Conservation (phyloP, 2,888 invertebrate species). For the Latrodectus hesperus region DNA sequence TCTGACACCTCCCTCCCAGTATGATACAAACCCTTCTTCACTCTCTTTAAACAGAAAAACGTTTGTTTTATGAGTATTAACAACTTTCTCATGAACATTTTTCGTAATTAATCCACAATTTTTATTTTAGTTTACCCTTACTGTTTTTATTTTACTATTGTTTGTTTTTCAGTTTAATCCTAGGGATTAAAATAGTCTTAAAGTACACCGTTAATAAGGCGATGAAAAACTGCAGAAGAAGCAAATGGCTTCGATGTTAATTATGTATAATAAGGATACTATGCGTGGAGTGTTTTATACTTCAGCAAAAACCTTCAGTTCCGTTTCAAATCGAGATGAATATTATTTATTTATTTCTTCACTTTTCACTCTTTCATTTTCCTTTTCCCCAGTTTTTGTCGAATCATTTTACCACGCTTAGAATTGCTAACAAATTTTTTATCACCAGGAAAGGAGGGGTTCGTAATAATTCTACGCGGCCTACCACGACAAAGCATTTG, state of each 20-base stretch:
- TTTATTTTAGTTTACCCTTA: slow-evolving; percentile 47
- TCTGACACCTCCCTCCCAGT: slow-evolving; percentile 42
- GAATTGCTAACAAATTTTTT: not conserved
- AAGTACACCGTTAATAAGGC: slow-evolving; percentile 45
- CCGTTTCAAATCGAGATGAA: slow-evolving; percentile 23
- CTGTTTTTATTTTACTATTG: slow-evolving; percentile 24
- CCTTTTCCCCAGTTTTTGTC: not conserved
- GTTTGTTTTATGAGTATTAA: slow-evolving; percentile 49
- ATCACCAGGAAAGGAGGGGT: not conserved
- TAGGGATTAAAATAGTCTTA: slow-evolving; percentile 55
- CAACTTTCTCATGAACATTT: slow-evolving; percentile 47
- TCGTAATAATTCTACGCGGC: not conserved
- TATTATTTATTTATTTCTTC: slow-evolving; percentile 14
- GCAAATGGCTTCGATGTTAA: slow-evolving; percentile 36
- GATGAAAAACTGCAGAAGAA: slow-evolving; percentile 25
- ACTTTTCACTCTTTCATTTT: not conserved
- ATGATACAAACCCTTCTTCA: slow-evolving; percentile 6
- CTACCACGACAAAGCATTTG: not conserved
- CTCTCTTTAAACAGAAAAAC: slow-evolving; percentile 17
- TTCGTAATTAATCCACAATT: slow-evolving; percentile 65
- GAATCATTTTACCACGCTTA: not conserved
- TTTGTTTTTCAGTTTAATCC: slow-evolving; percentile 56
- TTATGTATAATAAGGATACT: slow-evolving; percentile 53
- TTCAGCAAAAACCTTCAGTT: slow-evolving; percentile 30
- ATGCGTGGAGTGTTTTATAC: slow-evolving; percentile 11